Evolutionary conservation across 1,140 invertebrate genomes (phyloP).

Genomic region (Euwallacea fornicatus): DNA sequence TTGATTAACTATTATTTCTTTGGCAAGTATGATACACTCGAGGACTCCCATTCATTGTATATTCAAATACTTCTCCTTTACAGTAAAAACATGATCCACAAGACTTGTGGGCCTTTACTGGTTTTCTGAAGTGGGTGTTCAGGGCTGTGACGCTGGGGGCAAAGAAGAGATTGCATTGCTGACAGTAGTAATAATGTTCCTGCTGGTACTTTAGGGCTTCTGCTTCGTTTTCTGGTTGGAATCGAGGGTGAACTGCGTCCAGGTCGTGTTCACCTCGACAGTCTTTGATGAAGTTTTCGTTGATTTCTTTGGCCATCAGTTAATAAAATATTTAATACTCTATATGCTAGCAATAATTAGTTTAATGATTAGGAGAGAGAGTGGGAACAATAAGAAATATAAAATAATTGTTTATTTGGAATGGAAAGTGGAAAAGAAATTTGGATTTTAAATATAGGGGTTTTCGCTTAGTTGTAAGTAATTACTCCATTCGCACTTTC

Average conservation of each 20-base stretch:
- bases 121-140: slow-evolving; percentile 44
- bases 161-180: slow-evolving; percentile 43
- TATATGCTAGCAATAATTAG: too few relatives aligned
- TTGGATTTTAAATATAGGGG: too few relatives aligned
- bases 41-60: slow-evolving; percentile 37
- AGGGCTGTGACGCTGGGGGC: slow-evolving; percentile 41
- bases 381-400: too few relatives aligned
- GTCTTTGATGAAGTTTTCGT: slow-evolving; percentile 29
- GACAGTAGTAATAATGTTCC: slow-evolving; percentile 43
- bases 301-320: slow-evolving; percentile 25
- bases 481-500: too few relatives aligned
- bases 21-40: slow-evolving; percentile 44
- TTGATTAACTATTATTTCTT: not conserved
- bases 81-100: slow-evolving; percentile 47
- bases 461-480: too few relatives aligned
- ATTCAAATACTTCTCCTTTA: slow-evolving; percentile 42
- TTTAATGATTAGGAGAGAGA: too few relatives aligned
- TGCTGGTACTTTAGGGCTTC: slow-evolving; percentile 40
- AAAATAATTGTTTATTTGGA: too few relatives aligned
- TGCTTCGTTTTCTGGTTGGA: slow-evolving; percentile 39
- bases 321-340: too few relatives aligned
- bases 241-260: slow-evolving; percentile 47
- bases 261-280: slow-evolving; percentile 33
- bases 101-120: slow-evolving; percentile 39
- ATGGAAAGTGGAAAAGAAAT: too few relatives aligned